These are phyloP conservation scores for Zootermopsis nevadensis DNA, from an alignment of 2,888 invertebrate genomes.

Conservation along the genomic window DNA sequence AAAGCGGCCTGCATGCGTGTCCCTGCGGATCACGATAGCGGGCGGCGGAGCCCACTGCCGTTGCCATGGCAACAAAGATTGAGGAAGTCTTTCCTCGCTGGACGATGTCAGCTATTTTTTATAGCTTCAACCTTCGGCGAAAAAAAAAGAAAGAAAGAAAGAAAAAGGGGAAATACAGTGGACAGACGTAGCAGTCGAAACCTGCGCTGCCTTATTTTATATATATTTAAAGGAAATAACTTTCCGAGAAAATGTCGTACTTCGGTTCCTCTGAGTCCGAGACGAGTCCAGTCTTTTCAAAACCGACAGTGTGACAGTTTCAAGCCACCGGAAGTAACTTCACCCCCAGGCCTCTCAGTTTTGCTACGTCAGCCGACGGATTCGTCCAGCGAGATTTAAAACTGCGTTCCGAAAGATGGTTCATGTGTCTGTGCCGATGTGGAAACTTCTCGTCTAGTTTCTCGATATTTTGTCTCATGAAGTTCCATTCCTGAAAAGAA, in stretches of 20 bases:
- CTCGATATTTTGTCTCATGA: too few relatives aligned
- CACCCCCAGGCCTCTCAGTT: too few relatives aligned
- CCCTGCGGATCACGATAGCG: constrained; percentile 24
- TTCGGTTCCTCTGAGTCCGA: neutral
- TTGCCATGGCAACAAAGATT: constrained; percentile 50
- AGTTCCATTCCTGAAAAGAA: too few relatives aligned
- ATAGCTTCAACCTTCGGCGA: constrained; percentile 1
- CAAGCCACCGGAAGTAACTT: too few relatives aligned
- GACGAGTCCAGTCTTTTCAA: neutral
- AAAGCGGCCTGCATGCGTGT: constrained; percentile 24
- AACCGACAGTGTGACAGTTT: constrained; percentile 9
- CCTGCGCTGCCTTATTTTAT: neutral
- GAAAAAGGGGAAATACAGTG: neutral
- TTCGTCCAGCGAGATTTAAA: too few relatives aligned
- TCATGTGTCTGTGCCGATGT: too few relatives aligned
- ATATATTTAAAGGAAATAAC: constrained; percentile 32
- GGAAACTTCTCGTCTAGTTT: too few relatives aligned
- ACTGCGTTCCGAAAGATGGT: too few relatives aligned
- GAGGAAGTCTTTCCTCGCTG: constrained; percentile 34
- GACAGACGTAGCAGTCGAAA: neutral
- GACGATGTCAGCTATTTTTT: constrained; percentile 34
- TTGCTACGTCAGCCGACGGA: too few relatives aligned
- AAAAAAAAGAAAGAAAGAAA: neutral
- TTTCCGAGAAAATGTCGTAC: neutral
- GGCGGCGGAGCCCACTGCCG: constrained; percentile 40